These are phyloP conservation scores for Drosophila kurseongensis DNA, from an alignment of 1,140 invertebrate species.

Conservation along the genomic window DNA sequence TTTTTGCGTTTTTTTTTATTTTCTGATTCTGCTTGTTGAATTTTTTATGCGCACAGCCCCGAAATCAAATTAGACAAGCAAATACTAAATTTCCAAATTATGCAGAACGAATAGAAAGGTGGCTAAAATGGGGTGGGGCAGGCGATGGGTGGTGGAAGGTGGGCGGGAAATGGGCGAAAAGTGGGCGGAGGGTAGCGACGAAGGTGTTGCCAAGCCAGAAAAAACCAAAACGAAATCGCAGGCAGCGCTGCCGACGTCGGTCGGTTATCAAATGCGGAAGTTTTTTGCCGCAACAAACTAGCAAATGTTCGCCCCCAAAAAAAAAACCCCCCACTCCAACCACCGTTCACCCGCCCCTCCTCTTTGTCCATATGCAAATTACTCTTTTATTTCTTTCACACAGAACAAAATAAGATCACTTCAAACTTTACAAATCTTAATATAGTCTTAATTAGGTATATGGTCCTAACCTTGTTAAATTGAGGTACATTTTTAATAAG, in stretches of 20 bases:
- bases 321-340: not conserved
- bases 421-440: too few relatives aligned
- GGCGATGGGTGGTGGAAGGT: not conserved
- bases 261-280: conserved; percentile 78
- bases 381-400: conserved; percentile 25
- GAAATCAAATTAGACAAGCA: conserved; percentile 75
- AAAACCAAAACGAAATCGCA: conserved; percentile 17
- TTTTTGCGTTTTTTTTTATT: conserved; percentile 16
- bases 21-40: not conserved
- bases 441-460: too few relatives aligned
- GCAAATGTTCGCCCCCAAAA: conserved; percentile 16
- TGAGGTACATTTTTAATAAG: too few relatives aligned
- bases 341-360: not conserved
- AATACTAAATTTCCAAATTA: conserved; percentile 72
- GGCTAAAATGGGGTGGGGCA: conserved; percentile 7
- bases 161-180: not conserved
- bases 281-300: conserved; percentile 57
- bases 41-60: conserved; percentile 44
- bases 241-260: conserved; percentile 4
- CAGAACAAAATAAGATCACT: not conserved
- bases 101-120: conserved; percentile 35
- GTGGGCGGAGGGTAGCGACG: not conserved
- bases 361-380: conserved; percentile 24
- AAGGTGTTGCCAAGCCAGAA: conserved; percentile 54
- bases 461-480: too few relatives aligned